Evolutionary conservation across 2,888 invertebrate species (phyloP).

Genomic region (Chrysotoxum bicinctum): DNA sequence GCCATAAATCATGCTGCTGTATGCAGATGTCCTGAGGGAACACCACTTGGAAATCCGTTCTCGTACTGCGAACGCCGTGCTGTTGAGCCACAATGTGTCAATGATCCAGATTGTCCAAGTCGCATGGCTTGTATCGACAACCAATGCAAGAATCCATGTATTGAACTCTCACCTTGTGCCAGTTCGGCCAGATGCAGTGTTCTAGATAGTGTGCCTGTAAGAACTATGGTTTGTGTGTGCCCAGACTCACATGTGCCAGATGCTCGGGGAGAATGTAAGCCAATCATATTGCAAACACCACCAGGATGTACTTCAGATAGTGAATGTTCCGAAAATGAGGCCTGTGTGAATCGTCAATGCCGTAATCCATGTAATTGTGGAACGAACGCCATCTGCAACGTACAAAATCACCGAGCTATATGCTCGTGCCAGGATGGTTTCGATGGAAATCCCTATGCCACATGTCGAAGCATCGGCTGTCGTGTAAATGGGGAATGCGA

Average conservation of each 20-base stretch:
- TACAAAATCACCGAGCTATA: constrained; percentile 91
- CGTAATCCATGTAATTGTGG: constrained; percentile 95
- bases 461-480: constrained; percentile 91
- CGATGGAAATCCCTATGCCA: constrained; percentile 92
- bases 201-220: constrained; percentile 91
- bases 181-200: constrained; percentile 90
- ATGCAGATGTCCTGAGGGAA: constrained; percentile 91
- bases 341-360: constrained; percentile 93
- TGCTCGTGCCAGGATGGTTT: constrained; percentile 93
- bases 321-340: constrained; percentile 90
- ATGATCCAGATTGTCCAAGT: constrained; percentile 91
- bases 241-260: constrained; percentile 93
- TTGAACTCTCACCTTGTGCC: constrained; percentile 88
- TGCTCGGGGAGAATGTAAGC: constrained; percentile 89
- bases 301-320: constrained; percentile 90
- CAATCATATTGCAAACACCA: constrained; percentile 86
- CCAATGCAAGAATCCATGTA: constrained; percentile 90
- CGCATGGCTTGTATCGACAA: constrained; percentile 91
- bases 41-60: constrained; percentile 91
- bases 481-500: constrained; percentile 92
- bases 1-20: constrained; percentile 90
- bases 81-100: constrained; percentile 86
- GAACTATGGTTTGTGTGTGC: constrained; percentile 94
- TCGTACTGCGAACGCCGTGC: constrained; percentile 87
- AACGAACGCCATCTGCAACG: constrained; percentile 90